phyloP scores from a whole-genome alignment of 1,140 invertebrate genomes.

The Micrasema minimum region DNA sequence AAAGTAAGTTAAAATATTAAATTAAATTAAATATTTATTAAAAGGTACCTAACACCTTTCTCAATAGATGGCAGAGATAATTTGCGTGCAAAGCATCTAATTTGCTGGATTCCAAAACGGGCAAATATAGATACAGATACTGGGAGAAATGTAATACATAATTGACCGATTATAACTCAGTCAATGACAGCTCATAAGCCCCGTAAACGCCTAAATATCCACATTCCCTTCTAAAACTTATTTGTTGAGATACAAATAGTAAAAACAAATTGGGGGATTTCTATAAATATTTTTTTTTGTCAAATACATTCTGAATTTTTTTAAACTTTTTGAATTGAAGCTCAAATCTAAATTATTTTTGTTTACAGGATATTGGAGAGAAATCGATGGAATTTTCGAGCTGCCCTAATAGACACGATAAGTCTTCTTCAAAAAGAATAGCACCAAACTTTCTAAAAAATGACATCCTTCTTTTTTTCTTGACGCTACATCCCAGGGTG shows the following conservation, averaged over 20 bases:
- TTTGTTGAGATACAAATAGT: not conserved
- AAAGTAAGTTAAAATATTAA: constrained; percentile 14
- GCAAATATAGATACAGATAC: not conserved
- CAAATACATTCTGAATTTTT: not conserved
- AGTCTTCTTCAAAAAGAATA: constrained; percentile 2
- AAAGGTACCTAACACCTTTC: not conserved
- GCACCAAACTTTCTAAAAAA: too few species aligned
- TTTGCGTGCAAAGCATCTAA: too few species aligned
- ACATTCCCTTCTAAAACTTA: too few species aligned
- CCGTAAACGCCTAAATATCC: too few species aligned
- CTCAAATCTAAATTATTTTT: not conserved
- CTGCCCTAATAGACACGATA: constrained; percentile 6
- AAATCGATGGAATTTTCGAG: constrained; percentile 18
- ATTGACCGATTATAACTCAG: too few species aligned
- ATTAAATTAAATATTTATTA: not conserved
- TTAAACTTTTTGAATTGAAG: not conserved
- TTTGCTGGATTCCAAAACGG: not conserved
- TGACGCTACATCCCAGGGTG: too few species aligned
- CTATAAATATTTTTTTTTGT: not conserved
- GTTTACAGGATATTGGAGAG: constrained; percentile 8
- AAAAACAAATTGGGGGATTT: not conserved
- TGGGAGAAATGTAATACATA: not conserved
- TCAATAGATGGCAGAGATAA: too few species aligned
- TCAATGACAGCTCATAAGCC: too few species aligned
- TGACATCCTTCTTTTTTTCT: too few species aligned